Evolutionary conservation across 2,113 vertebrate species (phyloP), one percentile per base, ranked within the genome.

Genomic region (Zosterops lateralis): DNA sequence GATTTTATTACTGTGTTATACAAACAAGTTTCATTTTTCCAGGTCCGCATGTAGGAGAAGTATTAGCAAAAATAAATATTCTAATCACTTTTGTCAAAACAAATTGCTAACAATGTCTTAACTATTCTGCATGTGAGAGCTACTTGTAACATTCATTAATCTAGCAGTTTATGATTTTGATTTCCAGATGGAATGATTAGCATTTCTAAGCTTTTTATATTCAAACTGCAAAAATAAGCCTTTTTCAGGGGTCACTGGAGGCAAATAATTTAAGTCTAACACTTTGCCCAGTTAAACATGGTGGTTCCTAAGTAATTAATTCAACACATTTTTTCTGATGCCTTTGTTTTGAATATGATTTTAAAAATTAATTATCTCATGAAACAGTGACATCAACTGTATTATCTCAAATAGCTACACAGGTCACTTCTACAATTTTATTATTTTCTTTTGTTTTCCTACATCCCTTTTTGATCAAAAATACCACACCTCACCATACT

Each of bases 21-120:
- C 15, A 84, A 95, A 92, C 56, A 82, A 89, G 53, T 93, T 96
- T 95, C 61, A 34, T 93, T 97, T 94, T 92, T 74, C 58, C 91
- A 75, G 75, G 65, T 92, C 44, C 3, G 6, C 54, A 7, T 83
- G 82, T 54, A 88, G 50, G 95, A 96, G 93, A 96, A 92, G 29
- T 88, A 87, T 88, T 96, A 94, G 86, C 71, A 92, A 96, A 95
- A 95, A 95, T 96, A 97, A 97, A 95, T 94, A 81, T 95, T 97
- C 79, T 95, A 96, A 97, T 97, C 77, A 94, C 77, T 97, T 97
- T 92, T 95, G 84, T 96, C 94, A 96, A 96, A 96, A 97, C 88
- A 97, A 96, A 95, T 96, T 94, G 58, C 76, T 93, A 96, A 93
- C 94, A 94, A 79, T 82, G 58, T 95, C 94, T 97, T 96, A 96